These are phyloP conservation scores for Lagopus leucura DNA, from an alignment of 2,113 vertebrate genomes.

Conservation along the genomic window DNA sequence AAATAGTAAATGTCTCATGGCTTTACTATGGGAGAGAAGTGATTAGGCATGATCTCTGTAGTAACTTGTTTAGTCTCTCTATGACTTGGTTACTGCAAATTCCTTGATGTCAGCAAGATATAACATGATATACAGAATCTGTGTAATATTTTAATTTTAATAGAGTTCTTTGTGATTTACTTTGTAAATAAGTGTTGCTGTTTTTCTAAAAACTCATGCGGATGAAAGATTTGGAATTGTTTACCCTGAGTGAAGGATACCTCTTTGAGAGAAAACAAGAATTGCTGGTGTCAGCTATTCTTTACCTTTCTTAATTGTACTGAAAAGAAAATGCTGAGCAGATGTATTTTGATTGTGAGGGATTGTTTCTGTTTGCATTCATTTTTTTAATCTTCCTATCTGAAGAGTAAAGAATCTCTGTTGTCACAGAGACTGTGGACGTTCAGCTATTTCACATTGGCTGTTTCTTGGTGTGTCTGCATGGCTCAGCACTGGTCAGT, in stretches of 20 bases:
- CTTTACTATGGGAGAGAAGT: not conserved
- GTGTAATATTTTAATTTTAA: not conserved
- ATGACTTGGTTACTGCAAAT: not conserved
- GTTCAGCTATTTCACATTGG: not conserved
- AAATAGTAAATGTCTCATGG: not conserved
- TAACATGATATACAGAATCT: not conserved
- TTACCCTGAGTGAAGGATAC: conserved; percentile 55
- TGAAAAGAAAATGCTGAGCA: conserved; percentile 41
- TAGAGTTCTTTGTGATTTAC: conserved; percentile 28
- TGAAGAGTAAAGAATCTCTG: not conserved
- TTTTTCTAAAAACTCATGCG: conserved; percentile 52
- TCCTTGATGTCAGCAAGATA: not conserved
- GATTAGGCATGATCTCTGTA: not conserved
- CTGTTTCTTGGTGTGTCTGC: not conserved
- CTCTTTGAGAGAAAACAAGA: conserved; percentile 55
- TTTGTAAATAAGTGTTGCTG: conserved; percentile 25
- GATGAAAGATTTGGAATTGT: conserved; percentile 47
- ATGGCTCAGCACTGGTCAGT: not conserved
- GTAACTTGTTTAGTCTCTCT: not conserved
- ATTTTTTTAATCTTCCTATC: conserved; percentile 22
- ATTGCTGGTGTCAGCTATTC: conserved; percentile 29
- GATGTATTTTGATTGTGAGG: conserved; percentile 17
- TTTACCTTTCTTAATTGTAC: conserved; percentile 49
- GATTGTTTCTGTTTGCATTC: conserved; percentile 14
- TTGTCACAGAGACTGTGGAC: not conserved